Base-by-base conservation (phyloP, 2,888 invertebrate species). In the Phyllotreta striolata region DNA sequence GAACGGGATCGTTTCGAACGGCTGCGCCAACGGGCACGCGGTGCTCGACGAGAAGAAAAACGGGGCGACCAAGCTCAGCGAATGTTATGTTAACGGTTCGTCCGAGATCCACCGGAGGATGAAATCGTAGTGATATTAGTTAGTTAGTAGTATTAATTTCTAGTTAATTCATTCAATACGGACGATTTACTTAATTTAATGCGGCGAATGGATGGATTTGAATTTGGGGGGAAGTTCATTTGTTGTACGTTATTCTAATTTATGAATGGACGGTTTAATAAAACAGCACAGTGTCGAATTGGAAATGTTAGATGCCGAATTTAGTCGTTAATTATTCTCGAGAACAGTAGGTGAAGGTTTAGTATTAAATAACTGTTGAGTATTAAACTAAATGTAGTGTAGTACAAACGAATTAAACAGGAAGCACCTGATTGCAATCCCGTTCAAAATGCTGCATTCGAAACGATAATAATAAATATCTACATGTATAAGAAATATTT, bases 51-150 rank as follows among this genome's bases (percentile, higher is more conserved):
- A 4, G 12, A 7, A 9, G 6, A 66, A 68, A 63, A 73, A 62
- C 54, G 72, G 67, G 54, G 68, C 58, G 40, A 35, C 63, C 43
- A 69, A 66, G 64, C 82, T 83, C 9, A 83, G 84, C 35, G 84
- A 85, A 72, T 85, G 84, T 72, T 85, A 85, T 70, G 80, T 84
- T 58, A 85, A 84, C 73, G 85, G 83, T 62, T 68, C 77, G 49
- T 66, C 73, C 6, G 76, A 77, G 38, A 57, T 78, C 61, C 75
- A 78, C 69, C 77, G 78, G 64, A 78, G 78, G 72, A 73, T 77
- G 64, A 79, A 77, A 62, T 71, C 75, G 66, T 75, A 79, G 69
- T 79, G 78, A 78, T 72, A 47, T 9, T 62, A 59, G 51, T 49
- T 54, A 57, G 41, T 58, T 66, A 66, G 64, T 59, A n/a, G n/a